phyloP scores from a whole-genome alignment of 2,888 invertebrate species.

The Philaethria dido region DNA sequence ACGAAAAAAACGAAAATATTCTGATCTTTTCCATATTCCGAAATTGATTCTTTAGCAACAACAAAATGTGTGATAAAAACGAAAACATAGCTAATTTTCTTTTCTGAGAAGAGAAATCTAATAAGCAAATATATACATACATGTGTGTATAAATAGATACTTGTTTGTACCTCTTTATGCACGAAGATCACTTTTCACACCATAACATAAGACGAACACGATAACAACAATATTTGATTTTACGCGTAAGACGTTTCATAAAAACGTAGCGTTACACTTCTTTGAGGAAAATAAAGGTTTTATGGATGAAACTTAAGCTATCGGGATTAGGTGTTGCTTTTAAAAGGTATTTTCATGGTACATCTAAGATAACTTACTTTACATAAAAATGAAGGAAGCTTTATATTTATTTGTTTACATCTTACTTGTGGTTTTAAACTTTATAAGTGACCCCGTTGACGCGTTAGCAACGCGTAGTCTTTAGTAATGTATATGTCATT shows the following conservation, averaged over 20 bases:
- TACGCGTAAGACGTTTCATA: conserved; percentile 23
- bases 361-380: not conserved
- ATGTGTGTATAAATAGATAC: not conserved
- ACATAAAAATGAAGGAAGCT: not conserved
- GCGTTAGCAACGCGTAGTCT: too few species aligned
- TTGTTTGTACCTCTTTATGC: not conserved
- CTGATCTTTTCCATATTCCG: not conserved
- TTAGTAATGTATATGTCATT: too few species aligned
- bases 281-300: conserved; percentile 27
- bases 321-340: conserved; percentile 25
- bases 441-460: too few species aligned
- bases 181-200: conserved; percentile 29
- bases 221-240: conserved; percentile 32
- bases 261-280: conserved; percentile 26
- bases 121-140: not conserved
- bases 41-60: not conserved
- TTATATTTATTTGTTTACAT: not conserved
- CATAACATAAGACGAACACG: conserved; percentile 24
- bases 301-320: conserved; percentile 28
- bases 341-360: conserved; percentile 17
- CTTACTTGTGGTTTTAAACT: not conserved
- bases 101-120: conserved; percentile 9
- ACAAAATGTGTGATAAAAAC: conserved; percentile 2
- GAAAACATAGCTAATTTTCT: conserved; percentile 10
- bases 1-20: too few species aligned